Base-by-base conservation (phyloP, 1,140 invertebrate genomes). In the Drosophila pandora region DNA sequence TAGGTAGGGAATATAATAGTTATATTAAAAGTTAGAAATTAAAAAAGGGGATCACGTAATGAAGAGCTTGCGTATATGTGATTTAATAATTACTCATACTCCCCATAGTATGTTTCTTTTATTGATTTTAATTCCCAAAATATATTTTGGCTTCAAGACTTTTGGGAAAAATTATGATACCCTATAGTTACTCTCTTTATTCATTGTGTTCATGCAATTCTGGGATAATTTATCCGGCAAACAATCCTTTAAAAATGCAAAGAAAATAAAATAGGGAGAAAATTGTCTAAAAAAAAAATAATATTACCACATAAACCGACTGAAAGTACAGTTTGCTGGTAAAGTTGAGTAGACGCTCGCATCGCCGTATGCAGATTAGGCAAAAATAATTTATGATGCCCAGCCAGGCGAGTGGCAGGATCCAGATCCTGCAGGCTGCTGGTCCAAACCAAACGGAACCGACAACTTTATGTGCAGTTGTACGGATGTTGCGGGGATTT, bases 361-460 rank as follows among this genome's bases (percentile, higher is more conserved):
- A 61, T 39, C 68, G 71, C 72, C 61, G 56, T 74, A 85, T 85
- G 81, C 81, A 77, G 81, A 84, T 84, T 84, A 77, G 72, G 63
- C 81, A 63, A 63, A 85, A 85, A 77, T 85, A 73, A 84, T 84
- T 84, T 84, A 80, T 77, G 81, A 63, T 69, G 72, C 81, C 50
- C 63, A 61, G 72, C 72, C 59, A 76, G 63, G 72, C 62, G 63
- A 30, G 60, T 39, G 52, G 17, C 69, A 49, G 49, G n/a, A 41
- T 54, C 32, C 25, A 28, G 39, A 30, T 62, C n/a, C 67, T 39
- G 39, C 56, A 39, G 64, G 41, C 28, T 21, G 6, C 41, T 8
- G 28, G 21, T 21, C 48, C 17, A 12, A 32, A 41, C 13, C 47
- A 52, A 22, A 43, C 41, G 41, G 41, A 43, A 8, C n/a, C 13